Percentiles rank a stretch among this genome's conserved stretches.
Evolutionary conservation across 2,888 invertebrate genomes (phyloP).

Genomic region (Habrosyne pyritoides): DNA sequence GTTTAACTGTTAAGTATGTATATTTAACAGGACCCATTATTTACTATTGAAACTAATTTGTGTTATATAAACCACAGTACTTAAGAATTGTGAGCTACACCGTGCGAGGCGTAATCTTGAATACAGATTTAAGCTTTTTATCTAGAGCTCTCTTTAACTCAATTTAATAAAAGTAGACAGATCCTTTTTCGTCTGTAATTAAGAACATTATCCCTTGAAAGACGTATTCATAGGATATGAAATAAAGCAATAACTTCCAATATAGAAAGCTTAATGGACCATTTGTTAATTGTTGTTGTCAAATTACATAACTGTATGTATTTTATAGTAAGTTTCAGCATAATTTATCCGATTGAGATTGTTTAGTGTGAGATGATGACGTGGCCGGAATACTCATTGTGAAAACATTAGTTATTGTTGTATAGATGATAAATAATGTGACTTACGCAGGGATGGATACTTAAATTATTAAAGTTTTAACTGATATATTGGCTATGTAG

Average conservation of each 20-base stretch:
- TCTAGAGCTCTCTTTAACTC: constrained; percentile 36
- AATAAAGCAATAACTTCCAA: constrained; percentile 63
- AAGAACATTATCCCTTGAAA: constrained; percentile 40
- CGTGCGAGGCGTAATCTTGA: constrained; percentile 20
- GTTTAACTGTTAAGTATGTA: not conserved
- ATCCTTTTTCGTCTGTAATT: constrained; percentile 38
- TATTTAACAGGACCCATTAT: not conserved
- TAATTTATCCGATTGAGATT: constrained; percentile 78
- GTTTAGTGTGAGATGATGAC: constrained; percentile 49
- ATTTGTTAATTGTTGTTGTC: constrained; percentile 71
- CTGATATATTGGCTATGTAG: constrained; percentile 87
- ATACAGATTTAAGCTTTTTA: constrained; percentile 32
- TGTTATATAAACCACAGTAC: constrained; percentile 10
- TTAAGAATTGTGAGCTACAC: constrained; percentile 16
- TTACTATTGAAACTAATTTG: constrained; percentile 10
- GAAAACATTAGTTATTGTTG: constrained; percentile 80
- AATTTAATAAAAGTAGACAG: constrained; percentile 41
- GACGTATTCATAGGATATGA: constrained; percentile 43
- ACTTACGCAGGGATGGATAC: constrained; percentile 85
- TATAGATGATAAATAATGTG: constrained; percentile 83
- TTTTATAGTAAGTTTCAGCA: constrained; percentile 77
- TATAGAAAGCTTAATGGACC: constrained; percentile 76
- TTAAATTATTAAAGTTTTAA: constrained; percentile 84
- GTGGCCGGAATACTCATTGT: constrained; percentile 81
- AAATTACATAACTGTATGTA: constrained; percentile 61